Percentiles rank a stretch among this genome's conserved stretches.
phyloP scores from a whole-genome alignment of 2,113 vertebrate species.

The Sinocyclocheilus grahami region DNA sequence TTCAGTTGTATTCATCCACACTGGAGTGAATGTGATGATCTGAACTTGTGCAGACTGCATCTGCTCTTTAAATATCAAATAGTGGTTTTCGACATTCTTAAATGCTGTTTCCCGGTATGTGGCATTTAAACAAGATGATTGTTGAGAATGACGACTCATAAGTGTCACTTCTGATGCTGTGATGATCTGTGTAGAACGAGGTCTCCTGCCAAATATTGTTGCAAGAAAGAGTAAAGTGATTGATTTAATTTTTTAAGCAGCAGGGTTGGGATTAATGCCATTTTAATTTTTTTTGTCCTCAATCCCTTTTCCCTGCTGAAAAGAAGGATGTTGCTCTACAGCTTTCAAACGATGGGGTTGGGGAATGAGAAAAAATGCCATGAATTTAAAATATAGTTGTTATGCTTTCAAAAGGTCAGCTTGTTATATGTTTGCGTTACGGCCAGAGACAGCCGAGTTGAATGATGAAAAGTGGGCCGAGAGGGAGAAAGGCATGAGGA shows the following conservation, averaged over 20 bases:
- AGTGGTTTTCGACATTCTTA: neutral
- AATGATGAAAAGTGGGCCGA: slow-evolving; percentile 14
- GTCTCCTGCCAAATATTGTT: neutral
- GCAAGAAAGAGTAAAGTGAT: neutral
- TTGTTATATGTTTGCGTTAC: slow-evolving; percentile 35
- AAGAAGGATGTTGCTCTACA: neutral
- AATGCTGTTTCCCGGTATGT: neutral
- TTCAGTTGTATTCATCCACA: slow-evolving; percentile 19
- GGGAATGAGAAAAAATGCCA: slow-evolving; percentile 22
- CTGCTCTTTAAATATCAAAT: slow-evolving; percentile 34
- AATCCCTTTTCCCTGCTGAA: neutral
- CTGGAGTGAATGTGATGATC: neutral
- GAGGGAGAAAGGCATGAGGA: neutral
- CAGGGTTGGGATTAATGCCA: neutral
- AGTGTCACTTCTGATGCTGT: neutral
- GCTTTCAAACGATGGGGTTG: neutral
- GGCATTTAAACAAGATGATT: neutral
- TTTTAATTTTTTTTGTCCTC: neutral
- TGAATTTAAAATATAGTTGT: slow-evolving; percentile 34
- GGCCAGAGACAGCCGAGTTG: neutral
- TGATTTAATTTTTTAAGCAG: neutral
- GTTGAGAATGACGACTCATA: neutral
- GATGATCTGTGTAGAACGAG: neutral
- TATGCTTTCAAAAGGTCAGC: slow-evolving; percentile 37
- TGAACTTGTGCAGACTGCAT: neutral